Evolutionary conservation across 2,113 vertebrate genomes (phyloP).

Genomic region (Coptodon bakossiorum): DNA sequence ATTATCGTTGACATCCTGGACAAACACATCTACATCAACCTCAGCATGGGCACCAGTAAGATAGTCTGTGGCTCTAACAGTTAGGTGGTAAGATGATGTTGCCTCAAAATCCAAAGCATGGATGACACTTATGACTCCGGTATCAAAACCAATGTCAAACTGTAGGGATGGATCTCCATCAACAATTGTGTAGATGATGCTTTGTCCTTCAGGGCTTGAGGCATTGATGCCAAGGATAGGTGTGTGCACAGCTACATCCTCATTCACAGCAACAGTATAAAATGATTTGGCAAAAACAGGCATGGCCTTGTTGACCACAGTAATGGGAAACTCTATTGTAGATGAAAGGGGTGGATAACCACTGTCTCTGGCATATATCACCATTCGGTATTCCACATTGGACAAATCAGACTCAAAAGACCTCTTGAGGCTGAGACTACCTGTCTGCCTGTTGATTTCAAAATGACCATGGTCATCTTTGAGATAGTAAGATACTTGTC

Average conservation of each 20-base stretch:
- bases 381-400: conserved; percentile 87
- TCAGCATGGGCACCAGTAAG: conserved; percentile 91
- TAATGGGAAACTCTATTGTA: conserved; percentile 84
- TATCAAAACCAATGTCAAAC: conserved; percentile 95
- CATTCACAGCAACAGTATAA: conserved; percentile 83
- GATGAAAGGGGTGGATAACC: conserved; percentile 84
- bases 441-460: conserved; percentile 83
- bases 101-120: conserved; percentile 87
- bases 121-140: conserved; percentile 88
- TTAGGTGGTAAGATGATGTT: conserved; percentile 78
- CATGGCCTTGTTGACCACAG: conserved; percentile 97
- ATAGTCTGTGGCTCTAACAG: conserved; percentile 87
- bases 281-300: conserved; percentile 95
- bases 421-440: conserved; percentile 82
- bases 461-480: conserved; percentile 91
- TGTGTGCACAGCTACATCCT: conserved; percentile 84
- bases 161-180: conserved; percentile 87
- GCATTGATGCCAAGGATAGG: conserved; percentile 92
- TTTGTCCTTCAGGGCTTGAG: conserved; percentile 92
- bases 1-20: conserved; percentile 93
- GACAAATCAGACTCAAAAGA: conserved; percentile 91
- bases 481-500: conserved; percentile 86
- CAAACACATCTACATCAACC: conserved; percentile 84
- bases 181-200: conserved; percentile 91
- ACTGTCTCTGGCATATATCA: conserved; percentile 85